These are phyloP conservation scores for Diorhabda carinulata DNA, from an alignment of 1,140 invertebrate species.

Conservation along the genomic window DNA sequence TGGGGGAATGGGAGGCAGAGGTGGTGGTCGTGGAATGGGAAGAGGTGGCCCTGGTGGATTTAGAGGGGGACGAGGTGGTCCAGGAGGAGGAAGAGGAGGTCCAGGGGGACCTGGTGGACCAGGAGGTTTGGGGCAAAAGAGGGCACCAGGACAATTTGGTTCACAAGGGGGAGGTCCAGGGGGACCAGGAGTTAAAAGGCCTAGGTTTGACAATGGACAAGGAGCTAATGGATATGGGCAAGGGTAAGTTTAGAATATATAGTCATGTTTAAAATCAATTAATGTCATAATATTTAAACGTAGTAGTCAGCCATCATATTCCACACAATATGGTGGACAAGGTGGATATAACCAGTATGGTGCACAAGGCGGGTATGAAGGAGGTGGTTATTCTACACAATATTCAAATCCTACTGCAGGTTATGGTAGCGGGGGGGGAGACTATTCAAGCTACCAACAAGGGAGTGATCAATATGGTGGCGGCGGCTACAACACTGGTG, in stretches of 20 bases:
- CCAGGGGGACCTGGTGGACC: constrained; percentile 20
- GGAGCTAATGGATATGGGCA: constrained; percentile 31
- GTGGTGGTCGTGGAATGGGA: constrained; percentile 21
- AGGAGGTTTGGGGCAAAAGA: constrained; percentile 22
- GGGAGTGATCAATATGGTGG: constrained; percentile 22
- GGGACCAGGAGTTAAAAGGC: constrained; percentile 30
- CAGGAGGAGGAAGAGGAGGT: constrained; percentile 16
- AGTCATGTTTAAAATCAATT: not conserved
- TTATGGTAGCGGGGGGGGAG: constrained; percentile 14
- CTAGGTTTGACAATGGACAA: constrained; percentile 31
- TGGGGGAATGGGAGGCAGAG: constrained; percentile 22
- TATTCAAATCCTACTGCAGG: constrained; percentile 5
- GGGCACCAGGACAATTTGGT: constrained; percentile 25
- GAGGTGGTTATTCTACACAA: constrained; percentile 13
- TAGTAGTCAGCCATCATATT: constrained; percentile 15
- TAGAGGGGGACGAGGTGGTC: constrained; percentile 18
- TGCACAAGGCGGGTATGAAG: constrained; percentile 18
- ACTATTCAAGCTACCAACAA: constrained; percentile 20
- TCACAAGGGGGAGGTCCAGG: constrained; percentile 6
- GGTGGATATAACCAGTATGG: constrained; percentile 23
- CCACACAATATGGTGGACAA: constrained; percentile 15
- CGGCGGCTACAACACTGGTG: constrained; percentile 26
- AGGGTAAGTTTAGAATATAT: constrained; percentile 6
- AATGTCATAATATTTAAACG: not conserved
- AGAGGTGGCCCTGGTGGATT: constrained; percentile 20